Conservation (phyloP, 2,888 invertebrate species). For the Tridacna crocea region DNA sequence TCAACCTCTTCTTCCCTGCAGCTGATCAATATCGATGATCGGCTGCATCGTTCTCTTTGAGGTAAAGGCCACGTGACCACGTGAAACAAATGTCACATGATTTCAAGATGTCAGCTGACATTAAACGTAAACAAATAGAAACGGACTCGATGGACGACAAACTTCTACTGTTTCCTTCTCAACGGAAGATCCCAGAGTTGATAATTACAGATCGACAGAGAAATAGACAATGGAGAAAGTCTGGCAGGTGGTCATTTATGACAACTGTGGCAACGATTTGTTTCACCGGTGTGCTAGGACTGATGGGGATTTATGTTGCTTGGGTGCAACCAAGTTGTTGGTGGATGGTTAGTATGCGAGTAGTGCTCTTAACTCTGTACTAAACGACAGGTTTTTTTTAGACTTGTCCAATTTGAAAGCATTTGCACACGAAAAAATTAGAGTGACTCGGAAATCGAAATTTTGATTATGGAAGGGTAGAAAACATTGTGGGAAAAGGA, state of each 20-base stretch:
- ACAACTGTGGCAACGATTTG: conserved; percentile 43
- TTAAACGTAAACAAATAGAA: background rate
- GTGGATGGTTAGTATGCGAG: conserved; percentile 7
- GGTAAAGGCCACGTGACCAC: background rate
- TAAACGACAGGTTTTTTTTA: too few relatives aligned
- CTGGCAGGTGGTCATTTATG: conserved; percentile 11
- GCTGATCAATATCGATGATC: too few relatives aligned
- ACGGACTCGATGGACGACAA: background rate
- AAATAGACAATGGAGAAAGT: background rate
- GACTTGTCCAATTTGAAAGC: too few relatives aligned
- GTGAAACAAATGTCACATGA: conserved; percentile 37
- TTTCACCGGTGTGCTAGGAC: conserved; percentile 27
- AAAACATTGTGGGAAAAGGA: too few relatives aligned
- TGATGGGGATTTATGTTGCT: conserved; percentile 25
- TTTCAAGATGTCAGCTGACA: conserved; percentile 38
- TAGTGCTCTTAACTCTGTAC: too few relatives aligned
- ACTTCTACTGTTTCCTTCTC: background rate
- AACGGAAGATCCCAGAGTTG: background rate
- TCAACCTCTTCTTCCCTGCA: too few relatives aligned
- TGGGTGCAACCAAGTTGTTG: conserved; percentile 7
- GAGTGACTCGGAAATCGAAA: too few relatives aligned
- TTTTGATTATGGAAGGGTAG: too few relatives aligned
- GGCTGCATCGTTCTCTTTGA: too few relatives aligned
- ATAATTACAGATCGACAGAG: background rate
- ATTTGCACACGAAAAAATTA: too few relatives aligned